Evolutionary conservation across 2,888 invertebrate species (phyloP), one percentile per base, ranked within the genome.

Genomic region (Leptodirus hochenwartii): DNA sequence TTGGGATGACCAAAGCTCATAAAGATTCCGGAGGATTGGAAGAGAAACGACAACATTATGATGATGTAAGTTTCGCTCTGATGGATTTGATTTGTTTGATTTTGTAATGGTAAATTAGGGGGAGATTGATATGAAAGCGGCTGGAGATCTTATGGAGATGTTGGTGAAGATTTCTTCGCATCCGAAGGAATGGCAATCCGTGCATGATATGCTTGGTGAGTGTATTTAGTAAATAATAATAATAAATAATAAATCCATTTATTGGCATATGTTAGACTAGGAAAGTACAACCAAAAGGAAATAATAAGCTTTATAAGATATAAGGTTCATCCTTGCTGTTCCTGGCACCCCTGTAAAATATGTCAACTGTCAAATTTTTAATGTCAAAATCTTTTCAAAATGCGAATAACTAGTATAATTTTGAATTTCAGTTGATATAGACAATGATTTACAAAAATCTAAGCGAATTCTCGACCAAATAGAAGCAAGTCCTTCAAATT

Each of bases 121-220:
- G 20, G 20, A 30, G n/a, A 29, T 29, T 11, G 41, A 41, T 29
- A 34, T 43, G 10, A 45, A 42, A 20, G 53, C 51, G 8, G 51
- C 50, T 34, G 51, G 51, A 37, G 38, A 51, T 17, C 47, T 56
- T 5, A 37, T 56, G 25, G 53, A 56, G 36, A 41, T 56, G 35
- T 47, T 56, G 43, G 47, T 54, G 13, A 52, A 51, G 41, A 54
- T 56, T 28, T 53, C 54, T 12, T 44, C 50, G 8, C 49, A 56
- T 43, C 56, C 56, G 6, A 47, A 52, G 32, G 49, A 51, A 32
- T 56, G 56, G 56, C 43, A 46, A 33, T 47, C 44, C 41, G 53
- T 56, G 17, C 54, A 54, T 39, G 41, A 46, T 36, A 41, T 54
- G 38, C 44, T 55, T 39, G 47, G 55, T 55, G 45, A 51, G 48